Conservation (phyloP, 2,113 vertebrate species). For the Cricetomys ansorgei region DNA sequence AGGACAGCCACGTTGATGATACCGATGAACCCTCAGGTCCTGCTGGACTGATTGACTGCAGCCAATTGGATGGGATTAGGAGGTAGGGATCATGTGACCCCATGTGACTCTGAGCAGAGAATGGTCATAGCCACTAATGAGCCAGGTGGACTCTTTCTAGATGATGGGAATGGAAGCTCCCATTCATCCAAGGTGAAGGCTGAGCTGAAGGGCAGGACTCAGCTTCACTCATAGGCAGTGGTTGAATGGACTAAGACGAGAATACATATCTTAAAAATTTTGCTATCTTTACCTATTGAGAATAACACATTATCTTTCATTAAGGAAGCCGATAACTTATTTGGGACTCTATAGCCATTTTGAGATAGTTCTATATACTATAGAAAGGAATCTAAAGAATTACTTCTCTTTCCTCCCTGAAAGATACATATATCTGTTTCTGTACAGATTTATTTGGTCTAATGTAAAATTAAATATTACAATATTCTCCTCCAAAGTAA, state of each 20-base stretch:
- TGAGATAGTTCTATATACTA: not conserved
- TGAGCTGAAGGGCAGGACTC: not conserved
- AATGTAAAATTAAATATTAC: constrained; percentile 35
- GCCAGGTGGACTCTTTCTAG: not conserved
- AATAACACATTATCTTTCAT: not conserved
- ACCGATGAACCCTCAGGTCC: not conserved
- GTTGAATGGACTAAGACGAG: not conserved
- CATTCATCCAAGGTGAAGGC: not conserved
- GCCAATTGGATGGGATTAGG: not conserved
- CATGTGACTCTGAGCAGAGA: not conserved
- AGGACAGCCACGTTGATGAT: not conserved
- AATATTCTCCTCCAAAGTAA: not conserved
- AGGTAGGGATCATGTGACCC: not conserved
- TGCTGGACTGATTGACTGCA: not conserved
- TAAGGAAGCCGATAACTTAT: not conserved
- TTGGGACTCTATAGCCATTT: not conserved
- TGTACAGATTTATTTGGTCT: not conserved
- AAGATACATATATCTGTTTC: not conserved
- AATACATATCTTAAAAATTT: not conserved
- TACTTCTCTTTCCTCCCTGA: not conserved
- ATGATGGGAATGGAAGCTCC: not conserved
- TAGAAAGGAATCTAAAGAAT: constrained; percentile 13
- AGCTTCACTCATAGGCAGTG: not conserved
- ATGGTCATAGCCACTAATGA: not conserved
- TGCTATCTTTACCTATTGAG: not conserved